Evolutionary conservation across 2,888 invertebrate species (phyloP), one percentile per base, ranked within the genome.

Genomic region (Enchytraeus crypticus): DNA sequence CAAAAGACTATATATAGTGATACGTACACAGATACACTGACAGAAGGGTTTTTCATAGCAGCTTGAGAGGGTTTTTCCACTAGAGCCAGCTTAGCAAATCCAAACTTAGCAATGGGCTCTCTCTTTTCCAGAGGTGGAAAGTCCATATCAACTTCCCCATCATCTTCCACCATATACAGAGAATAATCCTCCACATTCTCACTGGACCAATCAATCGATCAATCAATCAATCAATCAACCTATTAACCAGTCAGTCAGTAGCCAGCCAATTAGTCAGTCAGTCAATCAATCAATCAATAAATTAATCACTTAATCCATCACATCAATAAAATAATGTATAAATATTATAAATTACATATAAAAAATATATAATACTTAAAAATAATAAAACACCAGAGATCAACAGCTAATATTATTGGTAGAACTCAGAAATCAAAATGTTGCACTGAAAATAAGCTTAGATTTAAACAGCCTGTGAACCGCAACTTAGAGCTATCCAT

Each of bases 101-200:
- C 91, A 79, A 93, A 96, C 79, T 95, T 95, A 0, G 89, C 88
- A 69, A 95, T 89, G 1, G 88, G 87, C 79, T 96, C 95, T 64
- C 85, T 85, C 18, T 87, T 84, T 75, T 93, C 92, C 14, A 97
- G 82, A 70, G 89, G 88, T 0, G 95, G 93, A 76, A 97, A 93
- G 71, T 92, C 95, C 80, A 85, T 85, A 79, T 92, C 92, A 2
- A 92, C 88, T 81, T 93, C 93, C 1, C 95, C 96, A 75, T 93
- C 92, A 73, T 96, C 95, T 80, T 96, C 96, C 30, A 91, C 92
- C 77, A 96, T 91, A 75, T 89, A 91, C 59, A 96, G 83, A 53
- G 90, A 90, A 77, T 92, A 95, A 73, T 86, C 81, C 82, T 85
- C 85, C 81, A 84, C 79, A 66, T 81, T 79, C 61, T 82, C 81